Evolutionary conservation across 2,888 invertebrate species (phyloP), one percentile per base, ranked within the genome.

Genomic region (Fragum fragum): DNA sequence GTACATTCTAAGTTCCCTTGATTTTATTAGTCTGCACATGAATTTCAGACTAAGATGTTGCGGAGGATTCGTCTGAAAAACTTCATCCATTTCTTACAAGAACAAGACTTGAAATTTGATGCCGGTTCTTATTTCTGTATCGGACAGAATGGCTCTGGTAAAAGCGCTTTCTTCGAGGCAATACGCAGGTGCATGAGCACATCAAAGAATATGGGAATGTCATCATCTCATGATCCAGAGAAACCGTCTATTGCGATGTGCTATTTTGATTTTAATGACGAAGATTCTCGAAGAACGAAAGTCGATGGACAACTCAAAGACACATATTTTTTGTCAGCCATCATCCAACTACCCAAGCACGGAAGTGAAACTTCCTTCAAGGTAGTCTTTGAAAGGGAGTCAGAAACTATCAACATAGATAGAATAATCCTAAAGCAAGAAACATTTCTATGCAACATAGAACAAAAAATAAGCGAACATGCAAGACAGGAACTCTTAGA

Each of bases 121-220:
- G 21, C 55, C 18, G 71, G 71, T 32, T 23, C 71, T 29, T 55
- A 23, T 57, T 55, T 71, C 39, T 55, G 52, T 28, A 53, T 71
- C 2, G 71, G 71, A 29, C 36, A 52, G 18, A 71, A 71, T 55
- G 53, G 52, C 1, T 26, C 69, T 7, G 69, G 69, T 23, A 69
- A 69, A 28, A 69, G 52, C 26, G 26, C 52, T 6, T 28, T 42
- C 1, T 69, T 69, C n/a, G 69, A 69, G 52, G 47, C 52, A 1
- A 26, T 69, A 26, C 53, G 71, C 53, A 18, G 71, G n/a, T 71
- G 71, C 11, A 57, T 71, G 71, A 71, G 71, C 32, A 36, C 53
- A 1, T 71, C 71, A 21, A 71, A 71, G 55, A 71, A 55, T 18
- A 71, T 36, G 29, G 57, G 32, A 21, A 7, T 55, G 21, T 71